Evolutionary conservation across 1,140 invertebrate genomes (phyloP), one percentile per base, ranked within the genome.

Genomic region (Gyrodactylus salaris): DNA sequence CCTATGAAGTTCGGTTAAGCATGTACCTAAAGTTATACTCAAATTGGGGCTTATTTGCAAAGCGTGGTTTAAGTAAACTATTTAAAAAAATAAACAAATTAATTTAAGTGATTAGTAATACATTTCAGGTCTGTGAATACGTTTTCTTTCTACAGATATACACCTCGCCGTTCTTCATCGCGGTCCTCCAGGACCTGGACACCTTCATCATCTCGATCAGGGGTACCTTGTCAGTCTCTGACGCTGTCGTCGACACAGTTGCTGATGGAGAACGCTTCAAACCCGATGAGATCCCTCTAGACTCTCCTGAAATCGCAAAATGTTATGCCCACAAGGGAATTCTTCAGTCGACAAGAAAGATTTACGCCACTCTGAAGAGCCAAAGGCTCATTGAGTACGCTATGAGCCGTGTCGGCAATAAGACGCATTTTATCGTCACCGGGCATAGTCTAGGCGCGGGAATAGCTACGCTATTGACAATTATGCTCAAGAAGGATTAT

Each of bases 371-470:
- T 75, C 78, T 90, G 1, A 83, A 86, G 75, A 81, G 85, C 68
- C 80, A 79, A 68, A 75, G 76, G 27, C 69, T 80, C 16, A 24
- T 75, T 21, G 68, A 75, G 2, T 34, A 70, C 20, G 68, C 69
- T 0, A 34, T 74, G n/a, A 69, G 68, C 19, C 73, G 27, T 27
- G 24, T 70, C 70, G 0, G 21, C 16, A 74, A 84, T 74, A 81
- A 83, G 21, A 89, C 87, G 76, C 84, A 85, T 75, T 78, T 89
- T 71, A 85, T 87, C 0, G 79, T 89, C 22, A 87, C 89, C n/a
- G 88, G 88, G 0, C 88, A 90, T 80, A 88, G 87, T 0, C 79
- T 90, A 24, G 88, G 88, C 68, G 88, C 87, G 19, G 88, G 88
- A n/a, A 88, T 87, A 0, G 88, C 88, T 0, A 84, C 87, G 27